Base-by-base conservation (phyloP, 2,113 vertebrate genomes). In the Calidris pugnax region DNA sequence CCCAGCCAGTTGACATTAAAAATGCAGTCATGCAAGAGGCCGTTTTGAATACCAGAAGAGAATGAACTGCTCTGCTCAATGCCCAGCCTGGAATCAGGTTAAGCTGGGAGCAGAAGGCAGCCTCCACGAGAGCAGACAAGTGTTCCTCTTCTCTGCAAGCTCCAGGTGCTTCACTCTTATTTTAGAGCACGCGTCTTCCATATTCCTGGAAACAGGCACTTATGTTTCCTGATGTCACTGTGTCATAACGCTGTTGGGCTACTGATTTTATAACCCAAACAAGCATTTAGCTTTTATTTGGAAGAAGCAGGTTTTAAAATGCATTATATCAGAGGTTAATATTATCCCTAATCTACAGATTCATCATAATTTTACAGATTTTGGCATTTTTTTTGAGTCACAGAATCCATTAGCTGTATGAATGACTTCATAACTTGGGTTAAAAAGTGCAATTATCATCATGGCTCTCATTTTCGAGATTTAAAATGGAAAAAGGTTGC, bases 1-100 rank as follows among this genome's bases (percentile, higher is more conserved):
- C 88, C 66, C 83, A 85, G 86, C 62, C 90, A 66, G 62, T 69
- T 62, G 71, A 73, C 73, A 79, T 93, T 87, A 93, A 79, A 93
- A 95, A 95, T 37, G 85, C 82, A 93, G 77, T 28, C 83, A 21
- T 33, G 45, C 66, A 85, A 85, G 87, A 71, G 35, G 84, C 33
- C 1, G 2, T 33, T 80, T 59, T 19, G 37, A 89, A 87, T 68
- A 72, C 27, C 79, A 75, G 79, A 68, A 66, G 83, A 51, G 72
- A 85, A 92, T 7, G 5, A 78, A 59, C 21, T 35, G 41, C 41
- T 83, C 43, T 63, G 82, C 59, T 66, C 47, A 62, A 89, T 66
- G 51, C 41, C 16, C 28, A 80, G 0, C 5, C 30, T 72, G 75
- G 41, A 51, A 22, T 5, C 13, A 26, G 85, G 68, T 60, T 62